A percentile compares a stretch with the other conserved stretches of the same genome.
phyloP scores from a whole-genome alignment of 2,797 vertebrate species.

The Nyctalus aviator region DNA sequence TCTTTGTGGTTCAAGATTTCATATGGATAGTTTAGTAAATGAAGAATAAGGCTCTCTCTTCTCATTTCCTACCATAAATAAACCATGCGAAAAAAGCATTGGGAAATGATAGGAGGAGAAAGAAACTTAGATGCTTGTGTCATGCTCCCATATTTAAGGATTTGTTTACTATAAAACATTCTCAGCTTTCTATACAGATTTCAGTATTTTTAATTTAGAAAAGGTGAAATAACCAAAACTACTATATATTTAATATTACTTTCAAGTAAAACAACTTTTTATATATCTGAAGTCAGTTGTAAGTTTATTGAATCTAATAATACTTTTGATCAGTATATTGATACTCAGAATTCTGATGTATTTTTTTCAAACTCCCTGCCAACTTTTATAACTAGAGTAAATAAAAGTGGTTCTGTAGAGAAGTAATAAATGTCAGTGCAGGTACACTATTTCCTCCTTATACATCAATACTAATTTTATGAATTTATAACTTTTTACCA shows the following conservation, averaged over 20 bases:
- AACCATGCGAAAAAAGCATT: not conserved
- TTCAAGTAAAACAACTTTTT: not conserved
- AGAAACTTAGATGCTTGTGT: not conserved
- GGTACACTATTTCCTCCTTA: not conserved
- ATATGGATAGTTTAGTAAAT: not conserved
- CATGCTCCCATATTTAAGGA: not conserved
- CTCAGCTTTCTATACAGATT: not conserved
- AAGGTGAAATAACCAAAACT: not conserved
- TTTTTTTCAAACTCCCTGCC: not conserved
- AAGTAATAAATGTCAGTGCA: not conserved
- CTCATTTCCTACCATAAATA: not conserved
- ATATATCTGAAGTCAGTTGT: not conserved
- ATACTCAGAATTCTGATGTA: not conserved
- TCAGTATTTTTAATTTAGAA: conserved; percentile 15
- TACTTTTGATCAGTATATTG: not conserved
- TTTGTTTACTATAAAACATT: conserved; percentile 3
- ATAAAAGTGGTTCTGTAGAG: not conserved
- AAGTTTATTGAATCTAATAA: conserved; percentile 5
- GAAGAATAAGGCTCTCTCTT: not conserved
- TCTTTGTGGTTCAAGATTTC: not conserved
- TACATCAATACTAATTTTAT: not conserved
- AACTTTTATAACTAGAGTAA: not conserved
- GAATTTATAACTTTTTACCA: not conserved
- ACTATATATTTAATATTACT: not conserved
- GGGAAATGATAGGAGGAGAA: not conserved